Percentiles rank a stretch among this genome's conserved stretches.
These are phyloP conservation scores for Melanotus villosus DNA, from an alignment of 2,888 invertebrate species.

Conservation along the genomic window DNA sequence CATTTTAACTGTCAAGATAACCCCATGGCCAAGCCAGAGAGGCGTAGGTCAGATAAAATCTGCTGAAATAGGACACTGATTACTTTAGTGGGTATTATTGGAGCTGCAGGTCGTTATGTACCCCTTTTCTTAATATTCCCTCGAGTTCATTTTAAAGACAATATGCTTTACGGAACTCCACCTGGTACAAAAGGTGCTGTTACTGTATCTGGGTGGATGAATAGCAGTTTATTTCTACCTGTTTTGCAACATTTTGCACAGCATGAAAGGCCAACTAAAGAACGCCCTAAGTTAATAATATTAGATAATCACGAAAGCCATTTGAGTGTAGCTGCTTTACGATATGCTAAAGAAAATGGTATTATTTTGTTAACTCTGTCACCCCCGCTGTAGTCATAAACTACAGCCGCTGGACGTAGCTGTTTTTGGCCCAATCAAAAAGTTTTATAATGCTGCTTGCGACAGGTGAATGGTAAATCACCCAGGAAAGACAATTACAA, in stretches of 20 bases:
- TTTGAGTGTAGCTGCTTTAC: not conserved
- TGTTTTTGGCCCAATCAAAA: constrained; percentile 8
- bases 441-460: constrained; percentile 48
- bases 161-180: constrained; percentile 38
- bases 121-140: constrained; percentile 42
- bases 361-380: not conserved
- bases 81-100: constrained; percentile 35
- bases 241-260: constrained; percentile 57
- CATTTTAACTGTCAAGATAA: too few relatives aligned
- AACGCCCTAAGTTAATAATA: constrained; percentile 33
- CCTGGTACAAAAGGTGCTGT: not conserved
- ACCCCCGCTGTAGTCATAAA: not conserved
- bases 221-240: constrained; percentile 46
- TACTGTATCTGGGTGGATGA: constrained; percentile 50
- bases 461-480: constrained; percentile 48
- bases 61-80: constrained; percentile 35
- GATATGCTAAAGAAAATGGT: not conserved
- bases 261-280: constrained; percentile 52
- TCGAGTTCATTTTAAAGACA: constrained; percentile 39
- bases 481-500: constrained; percentile 56
- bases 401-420: not conserved
- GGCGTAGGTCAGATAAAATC: constrained; percentile 25
- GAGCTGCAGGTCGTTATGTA: constrained; percentile 35
- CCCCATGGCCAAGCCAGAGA: constrained; percentile 22
- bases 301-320: constrained; percentile 16